Evolutionary conservation across 2,113 vertebrate species (phyloP).

Genomic region (Chauna torquata): DNA sequence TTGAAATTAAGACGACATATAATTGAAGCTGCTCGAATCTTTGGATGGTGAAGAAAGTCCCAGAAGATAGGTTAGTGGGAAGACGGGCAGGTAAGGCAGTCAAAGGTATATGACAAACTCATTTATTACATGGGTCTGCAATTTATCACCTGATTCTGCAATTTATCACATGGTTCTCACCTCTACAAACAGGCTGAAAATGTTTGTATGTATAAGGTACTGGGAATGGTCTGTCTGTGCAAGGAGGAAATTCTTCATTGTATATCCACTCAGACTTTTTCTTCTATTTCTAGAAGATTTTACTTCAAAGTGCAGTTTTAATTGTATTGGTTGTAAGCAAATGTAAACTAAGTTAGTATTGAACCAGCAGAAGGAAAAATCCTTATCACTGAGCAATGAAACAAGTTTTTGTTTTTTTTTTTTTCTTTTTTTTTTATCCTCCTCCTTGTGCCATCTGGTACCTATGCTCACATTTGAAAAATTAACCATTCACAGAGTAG

Average conservation of each 20-base stretch:
- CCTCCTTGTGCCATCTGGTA: constrained; percentile 66
- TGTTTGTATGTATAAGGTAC: background rate
- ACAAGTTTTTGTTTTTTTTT: background rate
- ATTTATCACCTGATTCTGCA: background rate
- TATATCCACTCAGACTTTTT: background rate
- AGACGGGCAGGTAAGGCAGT: background rate
- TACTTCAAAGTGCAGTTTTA: constrained; percentile 58
- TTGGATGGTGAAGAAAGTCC: background rate
- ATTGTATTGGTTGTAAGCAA: constrained; percentile 68
- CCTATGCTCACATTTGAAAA: constrained; percentile 55
- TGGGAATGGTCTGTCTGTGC: background rate
- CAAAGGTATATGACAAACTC: background rate
- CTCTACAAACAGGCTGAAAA: background rate
- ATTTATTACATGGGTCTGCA: background rate
- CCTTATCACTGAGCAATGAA: constrained; percentile 72
- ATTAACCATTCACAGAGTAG: constrained; percentile 41
- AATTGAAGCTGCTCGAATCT: background rate
- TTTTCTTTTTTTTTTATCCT: background rate
- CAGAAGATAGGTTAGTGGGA: background rate
- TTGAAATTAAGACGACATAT: background rate
- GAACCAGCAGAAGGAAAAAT: constrained; percentile 74
- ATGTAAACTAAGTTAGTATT: constrained; percentile 76
- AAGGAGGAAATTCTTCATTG: background rate
- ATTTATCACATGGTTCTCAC: background rate
- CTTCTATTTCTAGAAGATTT: constrained; percentile 24